Base-by-base conservation (phyloP, 2,797 vertebrate genomes). In the Odontamblyopus rebecca region DNA sequence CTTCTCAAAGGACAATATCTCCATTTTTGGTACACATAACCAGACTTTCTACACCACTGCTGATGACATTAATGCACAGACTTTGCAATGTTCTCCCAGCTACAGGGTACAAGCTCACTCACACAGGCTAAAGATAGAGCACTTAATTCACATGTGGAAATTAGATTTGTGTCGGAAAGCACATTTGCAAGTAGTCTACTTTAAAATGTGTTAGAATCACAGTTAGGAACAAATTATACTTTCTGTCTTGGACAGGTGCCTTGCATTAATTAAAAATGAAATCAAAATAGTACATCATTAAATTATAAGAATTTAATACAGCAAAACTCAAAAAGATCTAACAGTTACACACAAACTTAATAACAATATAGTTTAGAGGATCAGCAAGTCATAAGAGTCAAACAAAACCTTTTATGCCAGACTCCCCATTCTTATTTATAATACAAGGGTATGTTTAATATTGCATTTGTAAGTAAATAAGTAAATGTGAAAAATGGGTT, bases 231-330 rank as follows among this genome's bases (percentile, higher is more conserved):
- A 48, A 5, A 6, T 11, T 72, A 38, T 13, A 69, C 59, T 19
- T 57, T 29, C 59, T 16, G 67, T 69, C 26, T 61, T 9, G 67
- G 6, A 48, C 44, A 12, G 32, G 66, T 44, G 23, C 8, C 27
- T 65, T 30, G 23, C 48, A 23, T 27, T 57, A 11, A 5, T 57
- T 26, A 41, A 12, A 77, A 67, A 30, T 56, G 6, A 70, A 76
- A 70, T 75, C 2, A 65, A 70, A 71, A 61, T 29, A 54, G 6
- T 53, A 29, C 56, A 16, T 51, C 35, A 72, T 38, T 54, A 44
- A 64, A 68, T 67, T 23, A 68, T 54, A 66, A 15, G 16, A 67
- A 70, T 73, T 56, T 67, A 50, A 48, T 71, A 61, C 48, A 41
- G 13, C 9, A 66, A 59, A 30, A 53, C 23, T 54, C 27, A 32